Evolutionary conservation across 2,797 vertebrate species (phyloP).

Genomic region (Poeciliopsis presidionis): DNA sequence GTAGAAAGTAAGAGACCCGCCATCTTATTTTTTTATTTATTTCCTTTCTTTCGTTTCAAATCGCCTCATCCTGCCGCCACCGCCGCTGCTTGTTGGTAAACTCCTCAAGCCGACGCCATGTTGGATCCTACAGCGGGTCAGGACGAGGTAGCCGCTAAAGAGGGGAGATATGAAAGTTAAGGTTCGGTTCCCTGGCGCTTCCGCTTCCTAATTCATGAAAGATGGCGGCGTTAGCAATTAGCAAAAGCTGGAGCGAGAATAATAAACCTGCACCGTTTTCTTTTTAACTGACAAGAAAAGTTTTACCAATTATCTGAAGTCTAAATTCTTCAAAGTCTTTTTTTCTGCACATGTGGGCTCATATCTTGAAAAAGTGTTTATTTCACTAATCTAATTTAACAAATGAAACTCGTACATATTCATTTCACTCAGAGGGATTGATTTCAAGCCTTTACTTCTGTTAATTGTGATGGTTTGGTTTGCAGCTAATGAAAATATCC

Average conservation of each 20-base stretch:
- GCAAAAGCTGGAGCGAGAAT: slow-evolving; percentile 28
- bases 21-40: not conserved
- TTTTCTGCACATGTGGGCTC: not conserved
- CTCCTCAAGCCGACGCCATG: slow-evolving; percentile 60
- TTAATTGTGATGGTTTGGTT: not conserved
- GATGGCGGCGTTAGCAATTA: slow-evolving; percentile 52
- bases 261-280: slow-evolving; percentile 11
- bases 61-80: slow-evolving; percentile 64
- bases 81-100: slow-evolving; percentile 62
- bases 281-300: slow-evolving; percentile 18
- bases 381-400: not conserved
- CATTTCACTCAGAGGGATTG: not conserved
- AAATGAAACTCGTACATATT: not conserved
- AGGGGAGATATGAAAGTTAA: slow-evolving; percentile 56
- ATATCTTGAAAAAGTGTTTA: not conserved
- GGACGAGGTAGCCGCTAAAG: slow-evolving; percentile 21
- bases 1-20: slow-evolving; percentile 68
- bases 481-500: not conserved
- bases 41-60: slow-evolving; percentile 68
- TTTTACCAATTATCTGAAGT: slow-evolving; percentile 1
- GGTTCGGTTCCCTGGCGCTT: slow-evolving; percentile 40
- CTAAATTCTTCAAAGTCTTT: not conserved
- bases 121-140: slow-evolving; percentile 70
- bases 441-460: not conserved
- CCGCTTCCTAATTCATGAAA: slow-evolving; percentile 42